Evolutionary conservation across 2,797 vertebrate genomes (phyloP).

Genomic region (Spatula versicolor): DNA sequence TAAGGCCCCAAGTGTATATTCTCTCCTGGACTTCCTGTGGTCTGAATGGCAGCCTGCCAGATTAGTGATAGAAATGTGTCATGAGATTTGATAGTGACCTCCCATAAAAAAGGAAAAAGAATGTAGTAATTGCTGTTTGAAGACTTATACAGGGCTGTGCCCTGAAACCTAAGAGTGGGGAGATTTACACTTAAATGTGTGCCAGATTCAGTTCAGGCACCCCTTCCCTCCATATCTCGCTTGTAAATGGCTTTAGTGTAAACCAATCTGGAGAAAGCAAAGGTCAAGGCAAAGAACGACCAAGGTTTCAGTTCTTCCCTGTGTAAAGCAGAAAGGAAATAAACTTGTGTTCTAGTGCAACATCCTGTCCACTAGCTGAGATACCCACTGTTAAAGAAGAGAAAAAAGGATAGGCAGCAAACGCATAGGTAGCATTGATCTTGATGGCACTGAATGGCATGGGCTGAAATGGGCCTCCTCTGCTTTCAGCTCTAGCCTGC

Average conservation of each 20-base stretch:
- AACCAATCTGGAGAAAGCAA: background rate
- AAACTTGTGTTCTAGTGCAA: background rate
- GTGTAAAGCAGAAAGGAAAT: background rate
- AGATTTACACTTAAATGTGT: background rate
- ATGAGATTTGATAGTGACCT: conserved; percentile 7
- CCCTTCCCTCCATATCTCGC: background rate
- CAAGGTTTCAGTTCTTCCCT: background rate
- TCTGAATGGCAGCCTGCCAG: conserved; percentile 52
- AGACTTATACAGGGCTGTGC: background rate
- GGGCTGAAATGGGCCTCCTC: background rate
- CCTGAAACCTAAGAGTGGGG: background rate
- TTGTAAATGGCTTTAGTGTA: background rate
- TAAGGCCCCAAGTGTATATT: conserved; percentile 47
- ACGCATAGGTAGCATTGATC: background rate
- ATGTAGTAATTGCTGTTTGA: conserved; percentile 15
- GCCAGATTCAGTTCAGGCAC: background rate
- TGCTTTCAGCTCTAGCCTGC: background rate
- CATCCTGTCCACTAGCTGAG: background rate
- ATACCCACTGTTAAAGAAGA: background rate
- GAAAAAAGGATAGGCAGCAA: background rate
- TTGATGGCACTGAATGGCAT: background rate
- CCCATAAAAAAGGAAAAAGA: conserved; percentile 18
- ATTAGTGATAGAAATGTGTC: conserved; percentile 24
- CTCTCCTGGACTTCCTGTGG: conserved; percentile 38
- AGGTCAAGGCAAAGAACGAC: background rate